Evolutionary conservation across 2,113 vertebrate genomes (phyloP), one percentile per base, ranked within the genome.

Genomic region (Hypomesus transpacificus): DNA sequence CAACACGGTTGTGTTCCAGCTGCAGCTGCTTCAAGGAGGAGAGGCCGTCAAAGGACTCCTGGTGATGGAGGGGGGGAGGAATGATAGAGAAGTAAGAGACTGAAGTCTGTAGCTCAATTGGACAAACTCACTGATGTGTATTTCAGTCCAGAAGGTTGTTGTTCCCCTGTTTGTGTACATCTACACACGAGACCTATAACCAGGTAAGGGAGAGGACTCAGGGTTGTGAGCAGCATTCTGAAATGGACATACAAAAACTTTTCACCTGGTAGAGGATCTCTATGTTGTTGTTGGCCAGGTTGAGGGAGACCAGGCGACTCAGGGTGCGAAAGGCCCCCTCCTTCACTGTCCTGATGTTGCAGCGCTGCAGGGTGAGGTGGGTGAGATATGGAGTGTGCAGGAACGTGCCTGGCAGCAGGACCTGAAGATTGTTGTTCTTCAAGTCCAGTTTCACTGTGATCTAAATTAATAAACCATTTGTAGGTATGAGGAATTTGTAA

Each of bases 31-130:
- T 92, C 70, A 99, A 88, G 0, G 96, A 94, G 39, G 91, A 93
- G 11, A 99, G 91, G 16, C 96, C 95, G 0, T 95, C 96, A 78
- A 99, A 91, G 0, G 96, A 93, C 80, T 98, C 96, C 92, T 93
- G 77, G 60, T 65, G 31, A 13, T 1, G 9, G 74, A 20, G 14
- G 3, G 39, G 56, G n/a, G 22, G 53, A 17, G 57, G 26, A 21
- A 28, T 31, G n/a, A 54, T 16, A 28, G 11, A 46, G 22, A n/a
- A n/a, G 21, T 61, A 17, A 53, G 31, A 54, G 20, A 11, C 34
- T 9, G 20, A 61, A 9, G 59, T 14, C 14, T 14, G 22, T 24
- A 21, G 58, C 31, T 5, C 7, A 34, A 34, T 34, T 34, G 31
- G 31, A 34, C 31, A 34, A 34, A 34, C 31, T 34, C 3, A 34